Evolutionary conservation across 2,797 vertebrate genomes (phyloP).

Genomic region (Poecilia gillii): DNA sequence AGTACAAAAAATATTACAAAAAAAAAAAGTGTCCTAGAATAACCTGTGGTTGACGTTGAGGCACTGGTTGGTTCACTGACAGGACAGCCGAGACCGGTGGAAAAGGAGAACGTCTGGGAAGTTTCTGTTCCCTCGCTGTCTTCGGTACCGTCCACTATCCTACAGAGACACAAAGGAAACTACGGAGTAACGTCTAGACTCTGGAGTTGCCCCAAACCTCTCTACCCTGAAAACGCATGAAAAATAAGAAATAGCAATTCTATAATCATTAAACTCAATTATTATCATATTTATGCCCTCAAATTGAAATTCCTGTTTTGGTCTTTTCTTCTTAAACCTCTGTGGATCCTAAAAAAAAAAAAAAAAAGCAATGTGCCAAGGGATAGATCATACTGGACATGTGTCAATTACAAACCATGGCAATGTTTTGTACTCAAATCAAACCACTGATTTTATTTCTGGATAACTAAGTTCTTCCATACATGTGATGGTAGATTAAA

Average conservation of each 20-base stretch:
- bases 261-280: background rate
- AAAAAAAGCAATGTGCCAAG: background rate
- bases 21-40: background rate
- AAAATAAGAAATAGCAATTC: background rate
- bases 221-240: background rate
- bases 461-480: background rate
- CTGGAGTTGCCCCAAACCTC: background rate
- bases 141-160: conserved; percentile 82
- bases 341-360: background rate
- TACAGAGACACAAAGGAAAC: conserved; percentile 42
- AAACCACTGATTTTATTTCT: background rate
- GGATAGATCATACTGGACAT: background rate
- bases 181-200: background rate
- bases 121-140: conserved; percentile 67
- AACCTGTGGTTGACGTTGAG: conserved; percentile 71
- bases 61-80: conserved; percentile 55
- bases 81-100: conserved; percentile 53
- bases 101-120: conserved; percentile 69
- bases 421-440: background rate
- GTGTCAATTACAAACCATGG: background rate
- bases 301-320: background rate
- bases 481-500: background rate
- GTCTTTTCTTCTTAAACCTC: background rate
- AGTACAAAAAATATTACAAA: conserved; percentile 8
- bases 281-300: background rate